Base-by-base conservation (phyloP, 2,113 vertebrate genomes). In the Tretioscincus oriximinensis region DNA sequence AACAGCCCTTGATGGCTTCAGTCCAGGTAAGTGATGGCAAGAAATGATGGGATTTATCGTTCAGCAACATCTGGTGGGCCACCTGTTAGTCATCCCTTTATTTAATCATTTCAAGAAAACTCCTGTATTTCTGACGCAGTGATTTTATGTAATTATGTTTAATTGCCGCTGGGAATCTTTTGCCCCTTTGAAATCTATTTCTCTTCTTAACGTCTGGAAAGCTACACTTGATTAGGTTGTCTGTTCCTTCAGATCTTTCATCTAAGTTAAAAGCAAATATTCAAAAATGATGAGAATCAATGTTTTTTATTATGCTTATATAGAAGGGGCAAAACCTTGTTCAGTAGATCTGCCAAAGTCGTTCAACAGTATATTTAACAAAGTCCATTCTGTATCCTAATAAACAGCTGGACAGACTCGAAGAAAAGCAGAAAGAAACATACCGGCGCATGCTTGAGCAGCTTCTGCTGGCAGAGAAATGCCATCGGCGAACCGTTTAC, bases 361-460 rank as follows among this genome's bases (percentile, higher is more conserved):
- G 87, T 76, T 78, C 49, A 89, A 86, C 60, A 29, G 84, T 41
- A 49, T 47, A 24, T 84, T 82, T 83, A 63, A 90, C 85, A 26
- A 26, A 31, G 18, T 18, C 71, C 83, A 6, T 88, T 87, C 81
- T 91, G 41, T 64, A 60, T 77, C 89, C 87, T 82, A 85, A 29
- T 86, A 65, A 81, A 61, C 58, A 99, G 98, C 91, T 99, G 96
- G 97, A 99, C 88, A 95, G 96, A 77, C 95, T 99, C 80, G 97
- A 99, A 94, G 97, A 97, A 80, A 97, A 97, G 83, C 98, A 99
- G 92, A 96, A 88, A 28, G 98, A 99, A 90, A 99, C 98, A 0
- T 99, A 99, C 89, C 94, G 98, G 69, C 96, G 98, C 79, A 99
- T 99, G 98, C 84, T 99, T 79, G 98, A 99, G 86, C 98, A 99